These are phyloP conservation scores for Amphiprion clarkii DNA, from an alignment of 2,797 vertebrate genomes.

Conservation along the genomic window DNA sequence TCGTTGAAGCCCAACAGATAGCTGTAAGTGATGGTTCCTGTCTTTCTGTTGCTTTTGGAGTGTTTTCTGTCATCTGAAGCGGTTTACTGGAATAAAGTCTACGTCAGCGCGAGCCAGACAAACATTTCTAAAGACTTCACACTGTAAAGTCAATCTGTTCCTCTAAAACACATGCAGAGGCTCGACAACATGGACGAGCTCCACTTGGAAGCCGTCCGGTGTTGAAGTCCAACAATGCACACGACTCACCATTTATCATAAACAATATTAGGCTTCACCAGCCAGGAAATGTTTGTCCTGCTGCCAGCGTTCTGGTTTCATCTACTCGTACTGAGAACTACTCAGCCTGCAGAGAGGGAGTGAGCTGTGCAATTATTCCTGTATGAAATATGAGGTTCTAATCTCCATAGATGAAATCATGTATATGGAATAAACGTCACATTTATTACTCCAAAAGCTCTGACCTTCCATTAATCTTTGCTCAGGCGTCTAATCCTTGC, in stretches of 20 bases:
- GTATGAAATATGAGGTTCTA: slow-evolving; percentile 62
- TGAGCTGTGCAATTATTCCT: slow-evolving; percentile 64
- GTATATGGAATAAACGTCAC: slow-evolving; percentile 48
- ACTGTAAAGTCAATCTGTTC: slow-evolving; percentile 19
- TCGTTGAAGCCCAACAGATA: slow-evolving; percentile 22
- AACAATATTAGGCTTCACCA: slow-evolving; percentile 53
- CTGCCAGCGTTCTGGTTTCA: slow-evolving; percentile 63
- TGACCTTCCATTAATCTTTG: slow-evolving; percentile 36
- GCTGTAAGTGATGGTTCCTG: slow-evolving; percentile 32
- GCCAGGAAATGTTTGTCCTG: slow-evolving; percentile 60
- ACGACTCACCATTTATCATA: slow-evolving; percentile 66
- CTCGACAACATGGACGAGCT: slow-evolving; percentile 37
- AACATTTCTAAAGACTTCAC: slow-evolving; percentile 59
- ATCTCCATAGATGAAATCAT: slow-evolving; percentile 68
- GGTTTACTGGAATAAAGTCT: slow-evolving; percentile 69
- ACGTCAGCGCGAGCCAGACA: slow-evolving; percentile 47
- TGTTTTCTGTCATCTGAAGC: slow-evolving; percentile 32
- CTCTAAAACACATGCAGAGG: slow-evolving; percentile 10
- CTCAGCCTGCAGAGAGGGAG: slow-evolving; percentile 44
- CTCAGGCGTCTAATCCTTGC: slow-evolving; percentile 26
- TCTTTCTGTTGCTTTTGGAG: slow-evolving; percentile 48
- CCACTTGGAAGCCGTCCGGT: slow-evolving; percentile 39
- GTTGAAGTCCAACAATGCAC: slow-evolving; percentile 52
- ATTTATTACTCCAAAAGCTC: slow-evolving; percentile 48
- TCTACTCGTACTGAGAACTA: slow-evolving; percentile 55